Percentiles rank a stretch among this genome's conserved stretches.
Evolutionary conservation across 2,888 invertebrate species (phyloP).

Genomic region (Stegophylla sp.): DNA sequence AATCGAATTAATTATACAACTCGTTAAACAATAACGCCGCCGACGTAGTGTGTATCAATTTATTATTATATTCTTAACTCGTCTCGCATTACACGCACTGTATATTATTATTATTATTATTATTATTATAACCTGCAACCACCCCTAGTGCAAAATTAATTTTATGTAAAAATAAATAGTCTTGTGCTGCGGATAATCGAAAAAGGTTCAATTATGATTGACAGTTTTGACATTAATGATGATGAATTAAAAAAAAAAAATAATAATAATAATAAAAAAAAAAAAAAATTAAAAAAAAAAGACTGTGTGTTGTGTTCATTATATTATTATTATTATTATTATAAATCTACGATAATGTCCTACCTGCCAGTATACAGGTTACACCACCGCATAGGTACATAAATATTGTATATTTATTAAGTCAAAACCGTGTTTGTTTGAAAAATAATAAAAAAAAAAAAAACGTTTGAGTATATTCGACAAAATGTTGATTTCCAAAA

Average conservation of each 20-base stretch:
- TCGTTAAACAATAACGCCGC: slow-evolving; percentile 15
- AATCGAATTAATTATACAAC: slow-evolving; percentile 39
- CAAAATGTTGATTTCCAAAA: too few species aligned
- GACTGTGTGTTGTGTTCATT: slow-evolving; percentile 59
- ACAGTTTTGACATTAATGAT: slow-evolving; percentile 53
- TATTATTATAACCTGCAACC: background rate
- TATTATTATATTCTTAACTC: background rate
- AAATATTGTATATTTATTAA: background rate
- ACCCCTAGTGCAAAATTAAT: slow-evolving; percentile 28
- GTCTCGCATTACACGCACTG: slow-evolving; percentile 1
- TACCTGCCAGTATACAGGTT: slow-evolving; percentile 35
- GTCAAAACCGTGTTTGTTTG: background rate
- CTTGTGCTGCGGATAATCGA: slow-evolving; percentile 24
- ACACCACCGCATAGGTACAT: slow-evolving; percentile 7
- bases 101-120: too few species aligned
- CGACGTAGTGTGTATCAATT: slow-evolving; percentile 1
- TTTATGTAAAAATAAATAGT: slow-evolving; percentile 54
- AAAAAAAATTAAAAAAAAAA: slow-evolving; percentile 15
- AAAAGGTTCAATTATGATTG: slow-evolving; percentile 53
- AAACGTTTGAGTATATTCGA: too few species aligned
- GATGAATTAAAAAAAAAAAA: slow-evolving; percentile 40
- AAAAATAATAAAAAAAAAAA: too few species aligned
- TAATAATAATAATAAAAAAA: background rate
- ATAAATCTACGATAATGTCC: slow-evolving; percentile 26
- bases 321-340: too few species aligned